Evolutionary conservation across 1,140 invertebrate genomes (phyloP).

Genomic region (Formica exsecta): DNA sequence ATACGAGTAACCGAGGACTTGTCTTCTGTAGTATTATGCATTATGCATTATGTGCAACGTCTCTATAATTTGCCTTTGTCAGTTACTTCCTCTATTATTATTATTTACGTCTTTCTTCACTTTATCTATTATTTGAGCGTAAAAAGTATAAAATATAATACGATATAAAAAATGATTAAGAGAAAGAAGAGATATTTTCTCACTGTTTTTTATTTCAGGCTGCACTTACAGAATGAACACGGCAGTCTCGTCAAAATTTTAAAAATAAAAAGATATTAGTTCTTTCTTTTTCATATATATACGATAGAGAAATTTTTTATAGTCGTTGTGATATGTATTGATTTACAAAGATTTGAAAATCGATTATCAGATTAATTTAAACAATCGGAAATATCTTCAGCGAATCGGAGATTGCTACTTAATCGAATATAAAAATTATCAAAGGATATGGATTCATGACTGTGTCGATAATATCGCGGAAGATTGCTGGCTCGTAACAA

Average conservation of each 20-base stretch:
- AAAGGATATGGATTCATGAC: slow-evolving; percentile 18
- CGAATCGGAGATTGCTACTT: neutral
- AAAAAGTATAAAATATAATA: neutral
- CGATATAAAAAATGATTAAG: neutral
- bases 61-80: slow-evolving; percentile 59
- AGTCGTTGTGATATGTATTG: neutral
- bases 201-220: neutral
- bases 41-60: slow-evolving; percentile 50
- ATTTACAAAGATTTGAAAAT: neutral
- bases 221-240: neutral
- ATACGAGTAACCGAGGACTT: slow-evolving; percentile 25
- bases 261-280: too few relatives aligned
- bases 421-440: slow-evolving; percentile 5
- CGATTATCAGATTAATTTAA: neutral
- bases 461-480: slow-evolving; percentile 39
- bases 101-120: slow-evolving; percentile 30
- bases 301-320: neutral
- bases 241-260: neutral
- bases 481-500: slow-evolving; percentile 51
- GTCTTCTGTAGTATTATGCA: slow-evolving; percentile 33
- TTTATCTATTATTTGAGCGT: slow-evolving; percentile 16
- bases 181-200: neutral
- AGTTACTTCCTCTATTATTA: slow-evolving; percentile 52
- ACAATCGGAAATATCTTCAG: slow-evolving; percentile 41
- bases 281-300: too few relatives aligned